phyloP scores from a whole-genome alignment of 2,888 invertebrate genomes.

The Cataglyphis albicans region DNA sequence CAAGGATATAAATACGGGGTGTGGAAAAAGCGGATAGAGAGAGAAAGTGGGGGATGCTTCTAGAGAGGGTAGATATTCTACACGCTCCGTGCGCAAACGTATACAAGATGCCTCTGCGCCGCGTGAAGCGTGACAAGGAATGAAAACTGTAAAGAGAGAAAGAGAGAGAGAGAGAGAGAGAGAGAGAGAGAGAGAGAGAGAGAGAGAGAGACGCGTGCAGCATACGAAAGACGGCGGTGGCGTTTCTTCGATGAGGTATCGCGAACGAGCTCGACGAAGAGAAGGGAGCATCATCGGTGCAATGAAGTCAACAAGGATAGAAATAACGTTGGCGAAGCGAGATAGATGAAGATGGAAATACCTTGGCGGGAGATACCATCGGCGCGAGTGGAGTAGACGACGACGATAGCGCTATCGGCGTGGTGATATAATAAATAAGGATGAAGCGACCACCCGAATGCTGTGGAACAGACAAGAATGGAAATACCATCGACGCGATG shows the following conservation, averaged over 20 bases:
- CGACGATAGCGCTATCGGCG: neutral
- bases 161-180: neutral
- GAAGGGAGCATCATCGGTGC: neutral
- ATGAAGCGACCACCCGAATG: neutral
- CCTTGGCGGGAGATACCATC: neutral
- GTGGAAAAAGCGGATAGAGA: conserved; percentile 9
- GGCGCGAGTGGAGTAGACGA: conserved; percentile 27
- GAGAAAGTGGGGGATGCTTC: neutral
- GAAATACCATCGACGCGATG: conserved; percentile 19
- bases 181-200: neutral
- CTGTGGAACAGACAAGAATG: conserved; percentile 23
- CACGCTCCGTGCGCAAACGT: neutral
- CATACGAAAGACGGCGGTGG: neutral
- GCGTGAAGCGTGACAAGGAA: conserved; percentile 24
- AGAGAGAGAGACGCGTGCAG: neutral
- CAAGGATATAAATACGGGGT: conserved; percentile 30
- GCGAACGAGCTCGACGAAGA: conserved; percentile 7
- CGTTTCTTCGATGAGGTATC: conserved; percentile 2
- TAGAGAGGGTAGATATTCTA: neutral
- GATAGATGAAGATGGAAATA: neutral
- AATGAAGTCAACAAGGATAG: conserved; percentile 37
- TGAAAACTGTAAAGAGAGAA: neutral
- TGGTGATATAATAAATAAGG: neutral
- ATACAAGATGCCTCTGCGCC: conserved; percentile 9
- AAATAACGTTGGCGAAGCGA: neutral